A percentile compares a stretch with the other conserved stretches of the same genome.
Conservation (phyloP, 2,797 vertebrate species). For the Notolepis coatsorum region DNA sequence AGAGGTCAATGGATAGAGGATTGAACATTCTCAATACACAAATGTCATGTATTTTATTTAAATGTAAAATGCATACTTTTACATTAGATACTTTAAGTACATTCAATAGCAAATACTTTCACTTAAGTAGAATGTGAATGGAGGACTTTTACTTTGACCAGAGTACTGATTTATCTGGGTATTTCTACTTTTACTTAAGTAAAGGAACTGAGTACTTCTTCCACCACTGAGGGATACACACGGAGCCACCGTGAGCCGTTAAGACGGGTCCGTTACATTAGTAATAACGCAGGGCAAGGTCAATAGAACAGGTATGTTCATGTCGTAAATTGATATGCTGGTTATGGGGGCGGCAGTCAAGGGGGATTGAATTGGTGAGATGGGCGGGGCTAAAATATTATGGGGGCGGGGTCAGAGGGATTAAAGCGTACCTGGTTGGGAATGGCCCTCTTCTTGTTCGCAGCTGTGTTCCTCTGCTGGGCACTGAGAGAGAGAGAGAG, state of each 20-base stretch:
- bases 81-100: no score
- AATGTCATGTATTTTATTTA: no score
- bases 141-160: no score
- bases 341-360: slow-evolving; percentile 40
- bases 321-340: slow-evolving; percentile 43
- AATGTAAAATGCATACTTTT: no score
- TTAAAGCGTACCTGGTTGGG: slow-evolving; percentile 91
- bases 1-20: no score
- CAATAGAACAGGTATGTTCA: slow-evolving; percentile 25
- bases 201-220: no score
- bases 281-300: slow-evolving; percentile 21
- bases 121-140: no score
- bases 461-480: slow-evolving; percentile 91
- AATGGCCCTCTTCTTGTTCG: slow-evolving; percentile 94
- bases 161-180: no score
- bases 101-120: no score
- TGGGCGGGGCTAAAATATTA: background rate
- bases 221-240: no score
- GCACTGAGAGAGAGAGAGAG: slow-evolving; percentile 80
- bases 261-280: slow-evolving; percentile 20
- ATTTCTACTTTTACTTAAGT: no score
- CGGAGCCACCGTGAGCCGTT: slow-evolving; percentile 25
- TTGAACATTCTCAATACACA: no score
- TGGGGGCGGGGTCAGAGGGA: background rate
- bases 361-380: slow-evolving; percentile 40